A percentile compares a stretch with the other conserved stretches of the same genome.
phyloP scores from a whole-genome alignment of 2,113 vertebrate species.

The Ploceus nigricollis region DNA sequence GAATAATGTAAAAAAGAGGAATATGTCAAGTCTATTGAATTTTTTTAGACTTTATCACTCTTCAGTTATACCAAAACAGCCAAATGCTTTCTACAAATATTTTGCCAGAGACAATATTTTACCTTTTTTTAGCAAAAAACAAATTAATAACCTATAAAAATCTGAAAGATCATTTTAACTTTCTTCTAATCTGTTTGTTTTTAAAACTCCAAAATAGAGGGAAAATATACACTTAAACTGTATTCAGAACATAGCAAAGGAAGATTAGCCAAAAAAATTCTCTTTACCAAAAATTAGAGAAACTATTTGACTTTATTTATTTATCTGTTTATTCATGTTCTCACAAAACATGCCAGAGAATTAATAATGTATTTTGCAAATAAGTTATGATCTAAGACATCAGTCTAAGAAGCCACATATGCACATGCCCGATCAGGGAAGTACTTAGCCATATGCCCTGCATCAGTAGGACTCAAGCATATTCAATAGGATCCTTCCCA shows the following conservation, averaged over 20 bases:
- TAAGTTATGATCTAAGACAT: neutral
- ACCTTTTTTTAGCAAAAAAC: neutral
- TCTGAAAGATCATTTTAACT: neutral
- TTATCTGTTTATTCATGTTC: neutral
- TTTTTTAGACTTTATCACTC: neutral
- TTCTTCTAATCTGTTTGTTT: neutral
- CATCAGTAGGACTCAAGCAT: neutral
- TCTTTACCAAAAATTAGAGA: neutral
- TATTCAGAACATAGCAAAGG: neutral
- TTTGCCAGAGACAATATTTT: neutral
- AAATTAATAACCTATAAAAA: neutral
- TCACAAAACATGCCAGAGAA: neutral
- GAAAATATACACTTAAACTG: neutral
- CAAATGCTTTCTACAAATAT: neutral
- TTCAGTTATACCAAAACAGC: neutral
- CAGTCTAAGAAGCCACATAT: neutral
- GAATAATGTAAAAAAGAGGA: neutral
- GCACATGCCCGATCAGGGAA: neutral
- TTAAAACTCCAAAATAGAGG: neutral
- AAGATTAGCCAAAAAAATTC: neutral
- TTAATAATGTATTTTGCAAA: constrained; percentile 27
- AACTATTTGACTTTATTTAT: neutral
- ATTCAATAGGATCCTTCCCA: neutral
- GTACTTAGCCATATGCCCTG: neutral
- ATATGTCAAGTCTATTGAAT: neutral